Conservation (phyloP, 2,888 invertebrate genomes). For the Torymus texanus region DNA sequence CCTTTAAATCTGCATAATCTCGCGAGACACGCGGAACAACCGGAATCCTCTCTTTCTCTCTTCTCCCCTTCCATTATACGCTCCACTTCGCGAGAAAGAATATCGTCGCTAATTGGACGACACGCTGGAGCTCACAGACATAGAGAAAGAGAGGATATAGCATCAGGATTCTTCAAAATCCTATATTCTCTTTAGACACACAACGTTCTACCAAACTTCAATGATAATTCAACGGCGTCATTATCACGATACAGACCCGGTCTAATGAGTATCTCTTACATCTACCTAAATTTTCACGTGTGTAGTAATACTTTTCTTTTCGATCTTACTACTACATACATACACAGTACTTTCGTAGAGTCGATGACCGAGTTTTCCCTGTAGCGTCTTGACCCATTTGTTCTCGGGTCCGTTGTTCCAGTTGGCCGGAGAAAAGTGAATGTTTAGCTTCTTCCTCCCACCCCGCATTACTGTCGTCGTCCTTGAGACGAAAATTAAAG, state of each 20-base stretch:
- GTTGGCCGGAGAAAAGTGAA: background rate
- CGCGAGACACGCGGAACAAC: constrained; percentile 2
- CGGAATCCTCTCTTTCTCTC: background rate
- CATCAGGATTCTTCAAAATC: background rate
- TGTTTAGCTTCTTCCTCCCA: constrained; percentile 21
- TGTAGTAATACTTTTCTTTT: background rate
- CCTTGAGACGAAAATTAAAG: constrained; percentile 17
- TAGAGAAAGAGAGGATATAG: no score
- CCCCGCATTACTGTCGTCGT: background rate
- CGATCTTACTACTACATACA: background rate
- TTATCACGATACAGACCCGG: constrained; percentile 13
- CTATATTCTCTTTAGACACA: background rate
- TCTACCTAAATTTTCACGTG: background rate
- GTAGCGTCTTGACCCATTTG: constrained; percentile 30
- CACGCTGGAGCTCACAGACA: background rate
- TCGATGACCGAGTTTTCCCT: constrained; percentile 28
- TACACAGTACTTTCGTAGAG: background rate
- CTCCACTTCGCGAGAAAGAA: background rate
- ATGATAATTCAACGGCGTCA: constrained; percentile 41
- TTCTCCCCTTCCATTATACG: constrained; percentile 6
- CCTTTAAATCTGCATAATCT: constrained; percentile 8
- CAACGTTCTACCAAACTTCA: background rate
- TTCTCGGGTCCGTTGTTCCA: constrained; percentile 6
- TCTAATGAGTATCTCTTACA: constrained; percentile 27
- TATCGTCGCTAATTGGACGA: constrained; percentile 27